A percentile compares a stretch with the other conserved stretches of the same genome.
Conservation (phyloP, 2,797 vertebrate genomes). For the Siniperca undulata region DNA sequence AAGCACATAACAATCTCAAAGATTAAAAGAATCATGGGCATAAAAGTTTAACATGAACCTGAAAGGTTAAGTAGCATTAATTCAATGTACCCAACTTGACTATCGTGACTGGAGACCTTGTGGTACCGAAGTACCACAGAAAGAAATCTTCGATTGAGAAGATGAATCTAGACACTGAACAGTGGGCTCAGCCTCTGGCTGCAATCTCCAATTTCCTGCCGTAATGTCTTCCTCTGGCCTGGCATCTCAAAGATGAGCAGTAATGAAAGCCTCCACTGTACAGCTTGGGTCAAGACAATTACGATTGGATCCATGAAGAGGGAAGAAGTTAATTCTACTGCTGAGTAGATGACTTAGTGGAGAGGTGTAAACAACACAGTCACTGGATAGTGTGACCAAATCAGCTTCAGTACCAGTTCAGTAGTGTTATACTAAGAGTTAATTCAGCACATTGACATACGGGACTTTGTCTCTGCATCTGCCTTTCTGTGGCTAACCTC, state of each 20-base stretch:
- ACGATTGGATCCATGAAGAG: conserved; percentile 17
- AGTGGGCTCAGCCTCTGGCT: conserved; percentile 34
- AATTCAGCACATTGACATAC: conserved; percentile 39
- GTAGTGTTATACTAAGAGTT: conserved; percentile 38
- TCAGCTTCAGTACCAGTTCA: conserved; percentile 23
- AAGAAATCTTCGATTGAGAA: conserved; percentile 38
- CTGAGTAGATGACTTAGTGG: conserved; percentile 8
- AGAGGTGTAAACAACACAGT: conserved; percentile 43
- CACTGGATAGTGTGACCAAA: neutral
- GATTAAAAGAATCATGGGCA: conserved; percentile 4
- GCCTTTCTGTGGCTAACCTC: conserved; percentile 75
- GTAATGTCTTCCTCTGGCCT: conserved; percentile 47
- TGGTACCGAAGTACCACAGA: neutral
- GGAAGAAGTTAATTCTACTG: conserved; percentile 8
- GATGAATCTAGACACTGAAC: conserved; percentile 46
- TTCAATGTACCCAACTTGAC: conserved; percentile 13
- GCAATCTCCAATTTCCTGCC: conserved; percentile 51
- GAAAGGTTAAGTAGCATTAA: conserved; percentile 19
- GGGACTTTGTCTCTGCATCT: conserved; percentile 52
- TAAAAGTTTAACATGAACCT: conserved; percentile 13
- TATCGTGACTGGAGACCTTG: conserved; percentile 9
- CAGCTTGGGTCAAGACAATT: conserved; percentile 34
- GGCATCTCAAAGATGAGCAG: conserved; percentile 53
- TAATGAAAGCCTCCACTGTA: conserved; percentile 42
- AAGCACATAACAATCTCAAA: conserved; percentile 25